Percentiles rank a stretch among this genome's conserved stretches.
phyloP scores from a whole-genome alignment of 2,888 invertebrate species.

The Leptopilina drosophilae region DNA sequence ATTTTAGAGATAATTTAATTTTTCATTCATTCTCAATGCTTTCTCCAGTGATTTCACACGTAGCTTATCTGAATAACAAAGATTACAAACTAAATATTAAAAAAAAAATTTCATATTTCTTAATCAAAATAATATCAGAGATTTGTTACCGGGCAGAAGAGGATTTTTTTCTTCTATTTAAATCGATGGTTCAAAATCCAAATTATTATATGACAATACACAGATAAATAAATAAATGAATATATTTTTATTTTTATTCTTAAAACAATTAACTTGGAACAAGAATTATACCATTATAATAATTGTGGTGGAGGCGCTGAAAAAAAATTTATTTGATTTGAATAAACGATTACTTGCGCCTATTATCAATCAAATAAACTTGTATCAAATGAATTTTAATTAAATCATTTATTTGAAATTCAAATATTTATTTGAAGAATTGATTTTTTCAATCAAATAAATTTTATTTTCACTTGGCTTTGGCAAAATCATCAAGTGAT shows the following conservation, averaged over 20 bases:
- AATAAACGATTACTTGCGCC: no score
- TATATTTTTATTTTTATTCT: constrained; percentile 33
- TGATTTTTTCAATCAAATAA: no score
- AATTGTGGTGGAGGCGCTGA: background rate
- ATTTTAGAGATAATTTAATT: background rate
- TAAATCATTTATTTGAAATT: no score
- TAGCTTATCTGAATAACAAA: constrained; percentile 1
- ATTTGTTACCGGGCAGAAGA: background rate
- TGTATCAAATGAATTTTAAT: no score
- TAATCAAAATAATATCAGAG: constrained; percentile 4
- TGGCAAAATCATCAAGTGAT: no score
- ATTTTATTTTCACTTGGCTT: no score
- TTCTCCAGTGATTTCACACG: constrained; percentile 41
- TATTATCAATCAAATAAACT: no score
- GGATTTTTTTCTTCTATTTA: background rate
- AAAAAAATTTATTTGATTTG: no score
- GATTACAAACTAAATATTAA: no score
- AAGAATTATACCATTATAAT: constrained; percentile 1
- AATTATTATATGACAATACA: constrained; percentile 30
- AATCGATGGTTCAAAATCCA: constrained; percentile 24
- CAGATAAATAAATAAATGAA: constrained; percentile 19
- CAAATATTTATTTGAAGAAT: no score
- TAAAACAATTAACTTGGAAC: background rate
- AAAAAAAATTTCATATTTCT: no score
- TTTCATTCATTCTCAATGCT: constrained; percentile 28